Percentiles rank a stretch among this genome's conserved stretches.
Conservation (phyloP, 2,797 vertebrate genomes). For the Rhadinocentrus ornatus region DNA sequence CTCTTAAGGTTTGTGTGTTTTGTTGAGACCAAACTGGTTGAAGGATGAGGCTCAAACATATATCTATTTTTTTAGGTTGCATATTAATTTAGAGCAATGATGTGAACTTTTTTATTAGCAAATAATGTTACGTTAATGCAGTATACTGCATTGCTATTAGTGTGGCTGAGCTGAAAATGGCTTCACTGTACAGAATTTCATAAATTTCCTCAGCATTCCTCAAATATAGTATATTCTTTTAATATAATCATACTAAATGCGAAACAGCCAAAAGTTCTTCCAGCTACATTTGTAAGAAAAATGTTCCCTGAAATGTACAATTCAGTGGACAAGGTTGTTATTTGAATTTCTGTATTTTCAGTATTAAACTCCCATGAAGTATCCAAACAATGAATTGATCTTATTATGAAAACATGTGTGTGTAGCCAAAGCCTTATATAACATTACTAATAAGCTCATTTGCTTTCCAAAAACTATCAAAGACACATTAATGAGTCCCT, state of each 20-base stretch:
- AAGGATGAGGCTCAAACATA: not conserved
- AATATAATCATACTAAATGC: not conserved
- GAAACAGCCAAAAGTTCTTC: not conserved
- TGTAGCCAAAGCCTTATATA: conserved; percentile 4
- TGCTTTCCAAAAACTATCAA: conserved; percentile 8
- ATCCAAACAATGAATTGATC: not conserved
- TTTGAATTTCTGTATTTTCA: not conserved
- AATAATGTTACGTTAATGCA: no score
- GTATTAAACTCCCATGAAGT: conserved; percentile 9
- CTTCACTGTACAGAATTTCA: not conserved
- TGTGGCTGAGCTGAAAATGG: not conserved
- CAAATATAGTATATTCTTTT: no score
- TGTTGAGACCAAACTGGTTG: not conserved
- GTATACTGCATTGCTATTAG: not conserved
- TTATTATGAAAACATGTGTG: not conserved
- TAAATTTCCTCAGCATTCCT: not conserved
- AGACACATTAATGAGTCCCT: conserved; percentile 18
- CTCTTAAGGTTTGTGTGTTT: conserved; percentile 80
- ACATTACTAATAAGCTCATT: conserved; percentile 7
- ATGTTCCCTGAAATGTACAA: not conserved
- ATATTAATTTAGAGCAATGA: conserved; percentile 13
- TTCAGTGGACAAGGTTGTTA: not conserved
- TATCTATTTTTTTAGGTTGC: not conserved
- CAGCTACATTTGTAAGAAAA: not conserved
- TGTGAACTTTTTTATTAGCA: no score